These are phyloP conservation scores for Poeciliopsis infans DNA, from an alignment of 2,797 vertebrate genomes.

Conservation along the genomic window DNA sequence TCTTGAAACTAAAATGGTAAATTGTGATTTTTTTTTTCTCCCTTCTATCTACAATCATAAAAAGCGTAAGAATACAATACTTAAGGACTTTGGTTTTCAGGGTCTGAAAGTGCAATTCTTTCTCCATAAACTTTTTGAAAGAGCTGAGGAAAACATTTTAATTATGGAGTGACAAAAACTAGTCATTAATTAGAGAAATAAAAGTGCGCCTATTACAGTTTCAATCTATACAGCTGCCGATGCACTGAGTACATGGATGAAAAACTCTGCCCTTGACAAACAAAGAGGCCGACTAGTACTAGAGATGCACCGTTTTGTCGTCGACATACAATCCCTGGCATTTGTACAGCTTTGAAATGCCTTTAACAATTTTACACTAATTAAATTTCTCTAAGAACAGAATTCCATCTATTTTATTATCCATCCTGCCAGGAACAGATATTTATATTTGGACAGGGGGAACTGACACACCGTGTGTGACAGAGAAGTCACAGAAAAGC, in stretches of 20 bases:
- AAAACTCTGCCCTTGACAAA: slow-evolving; percentile 24
- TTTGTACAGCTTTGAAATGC: neutral
- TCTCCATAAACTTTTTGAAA: neutral
- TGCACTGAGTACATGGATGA: slow-evolving; percentile 5
- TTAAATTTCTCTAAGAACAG: neutral
- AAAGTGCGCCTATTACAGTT: neutral
- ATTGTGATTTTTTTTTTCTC: neutral
- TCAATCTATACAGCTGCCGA: neutral
- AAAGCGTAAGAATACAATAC: neutral
- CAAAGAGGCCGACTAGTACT: neutral
- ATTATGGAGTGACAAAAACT: neutral
- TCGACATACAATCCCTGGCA: neutral
- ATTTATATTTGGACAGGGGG: neutral
- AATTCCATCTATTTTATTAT: neutral
- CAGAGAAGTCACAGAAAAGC: neutral
- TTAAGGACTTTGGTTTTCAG: neutral
- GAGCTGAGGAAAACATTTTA: neutral
- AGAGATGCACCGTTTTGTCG: neutral
- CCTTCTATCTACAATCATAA: neutral
- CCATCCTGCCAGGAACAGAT: neutral
- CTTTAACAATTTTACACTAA: neutral
- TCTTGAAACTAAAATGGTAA: neutral
- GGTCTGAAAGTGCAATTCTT: neutral
- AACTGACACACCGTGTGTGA: neutral
- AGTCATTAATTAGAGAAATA: neutral